These are phyloP conservation scores for Mellilla xanthometata DNA, from an alignment of 2,888 invertebrate species.

Conservation along the genomic window DNA sequence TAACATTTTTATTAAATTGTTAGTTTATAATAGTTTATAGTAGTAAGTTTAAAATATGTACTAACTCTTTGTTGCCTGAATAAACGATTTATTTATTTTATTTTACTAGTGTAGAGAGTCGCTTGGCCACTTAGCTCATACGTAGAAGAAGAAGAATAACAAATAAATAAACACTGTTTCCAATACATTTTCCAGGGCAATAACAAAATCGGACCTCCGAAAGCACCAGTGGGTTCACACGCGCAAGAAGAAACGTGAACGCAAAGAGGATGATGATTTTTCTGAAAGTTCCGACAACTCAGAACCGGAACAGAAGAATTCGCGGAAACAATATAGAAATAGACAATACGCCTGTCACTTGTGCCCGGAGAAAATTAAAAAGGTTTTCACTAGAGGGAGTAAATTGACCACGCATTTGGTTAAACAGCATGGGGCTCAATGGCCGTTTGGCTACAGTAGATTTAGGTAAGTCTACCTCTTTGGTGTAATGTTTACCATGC, in stretches of 20 bases:
- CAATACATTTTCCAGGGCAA: slow-evolving; percentile 72
- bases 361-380: slow-evolving; percentile 82
- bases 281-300: slow-evolving; percentile 44
- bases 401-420: slow-evolving; percentile 88
- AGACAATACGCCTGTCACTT: slow-evolving; percentile 86
- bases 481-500: no score
- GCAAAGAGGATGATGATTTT: slow-evolving; percentile 31
- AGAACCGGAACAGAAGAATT: slow-evolving; percentile 47
- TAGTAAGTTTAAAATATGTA: no score
- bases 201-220: slow-evolving; percentile 82
- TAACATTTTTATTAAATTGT: no score
- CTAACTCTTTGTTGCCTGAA: no score
- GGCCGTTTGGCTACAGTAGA: slow-evolving; percentile 89
- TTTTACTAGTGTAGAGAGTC: no score
- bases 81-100: no score
- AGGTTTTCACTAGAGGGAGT: slow-evolving; percentile 84
- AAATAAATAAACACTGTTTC: no score
- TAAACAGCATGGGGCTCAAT: slow-evolving; percentile 86
- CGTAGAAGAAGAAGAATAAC: no score
- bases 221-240: slow-evolving; percentile 80
- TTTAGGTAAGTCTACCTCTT: slow-evolving; percentile 82
- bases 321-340: no score
- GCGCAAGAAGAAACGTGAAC: slow-evolving; percentile 38
- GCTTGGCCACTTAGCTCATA: no score
- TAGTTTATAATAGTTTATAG: no score